phyloP scores from a whole-genome alignment of 2,797 vertebrate species.

The Syngnathus rostellatus region DNA sequence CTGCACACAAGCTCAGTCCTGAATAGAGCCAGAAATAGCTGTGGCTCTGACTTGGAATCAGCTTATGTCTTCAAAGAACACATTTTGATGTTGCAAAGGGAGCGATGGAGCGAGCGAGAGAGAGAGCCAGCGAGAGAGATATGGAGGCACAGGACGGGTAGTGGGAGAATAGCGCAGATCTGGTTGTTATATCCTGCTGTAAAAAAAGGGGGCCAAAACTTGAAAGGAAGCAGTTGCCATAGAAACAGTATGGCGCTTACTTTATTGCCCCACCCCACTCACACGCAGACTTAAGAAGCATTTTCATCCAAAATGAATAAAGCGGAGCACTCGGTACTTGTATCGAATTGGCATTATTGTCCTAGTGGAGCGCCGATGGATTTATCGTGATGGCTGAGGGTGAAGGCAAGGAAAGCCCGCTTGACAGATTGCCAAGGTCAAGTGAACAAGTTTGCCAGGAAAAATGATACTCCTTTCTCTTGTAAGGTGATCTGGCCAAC shows the following conservation, averaged over 20 bases:
- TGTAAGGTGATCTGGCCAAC: neutral
- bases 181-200: constrained; percentile 62
- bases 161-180: constrained; percentile 48
- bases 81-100: constrained; percentile 59
- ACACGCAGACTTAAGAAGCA: constrained; percentile 36
- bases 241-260: constrained; percentile 63
- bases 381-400: neutral
- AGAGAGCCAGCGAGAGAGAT: constrained; percentile 39
- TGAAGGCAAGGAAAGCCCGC: neutral
- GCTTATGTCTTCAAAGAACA: constrained; percentile 75
- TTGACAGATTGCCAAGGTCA: neutral
- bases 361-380: neutral
- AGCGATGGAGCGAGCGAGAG: constrained; percentile 45
- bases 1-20: constrained; percentile 50
- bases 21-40: constrained; percentile 67
- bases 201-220: constrained; percentile 52
- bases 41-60: constrained; percentile 69
- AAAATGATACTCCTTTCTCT: neutral
- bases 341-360: neutral
- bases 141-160: constrained; percentile 21
- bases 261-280: constrained; percentile 46
- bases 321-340: neutral
- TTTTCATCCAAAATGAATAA: constrained; percentile 35
- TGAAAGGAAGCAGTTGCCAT: constrained; percentile 68
- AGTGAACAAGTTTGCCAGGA: neutral